These are phyloP conservation scores for Laupala kohalensis DNA, from an alignment of 1,140 invertebrate genomes.

Conservation along the genomic window DNA sequence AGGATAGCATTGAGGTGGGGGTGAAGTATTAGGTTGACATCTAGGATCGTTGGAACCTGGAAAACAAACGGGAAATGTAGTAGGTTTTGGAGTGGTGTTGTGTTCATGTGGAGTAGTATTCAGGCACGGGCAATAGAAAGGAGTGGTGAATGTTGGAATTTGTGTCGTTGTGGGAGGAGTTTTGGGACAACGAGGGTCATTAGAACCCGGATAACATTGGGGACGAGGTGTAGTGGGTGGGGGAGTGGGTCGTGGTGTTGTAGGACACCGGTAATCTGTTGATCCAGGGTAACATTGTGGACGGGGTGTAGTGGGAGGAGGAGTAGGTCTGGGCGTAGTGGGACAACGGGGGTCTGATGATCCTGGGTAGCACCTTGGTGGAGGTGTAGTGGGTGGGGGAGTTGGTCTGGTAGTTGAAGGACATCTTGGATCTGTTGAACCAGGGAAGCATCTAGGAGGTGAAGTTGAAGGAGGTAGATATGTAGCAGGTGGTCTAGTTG, in stretches of 20 bases:
- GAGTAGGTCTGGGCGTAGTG: conserved; percentile 9
- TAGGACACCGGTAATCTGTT: conserved; percentile 20
- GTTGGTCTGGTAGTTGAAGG: conserved; percentile 20
- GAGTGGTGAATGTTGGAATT: conserved; percentile 3
- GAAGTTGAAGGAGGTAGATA: conserved; percentile 17
- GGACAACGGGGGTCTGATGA: conserved; percentile 26
- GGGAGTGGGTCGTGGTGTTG: conserved; percentile 8
- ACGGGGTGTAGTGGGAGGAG: conserved; percentile 13
- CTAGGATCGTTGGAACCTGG: conserved; percentile 21
- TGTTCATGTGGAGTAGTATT: conserved; percentile 20
- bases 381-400: conserved; percentile 12
- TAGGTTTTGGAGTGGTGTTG: conserved; percentile 6
- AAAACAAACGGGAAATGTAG: conserved; percentile 20
- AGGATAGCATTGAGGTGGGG: conserved; percentile 21
- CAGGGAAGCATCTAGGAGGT: conserved; percentile 22
- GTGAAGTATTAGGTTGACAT: conserved; percentile 12
- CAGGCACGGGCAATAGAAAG: conserved; percentile 21
- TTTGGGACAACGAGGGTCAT: conserved; percentile 28
- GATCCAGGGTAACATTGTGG: conserved; percentile 20
- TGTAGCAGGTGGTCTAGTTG: conserved; percentile 16
- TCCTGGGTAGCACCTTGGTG: conserved; percentile 21
- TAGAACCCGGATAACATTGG: conserved; percentile 22
- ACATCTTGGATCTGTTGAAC: conserved; percentile 26
- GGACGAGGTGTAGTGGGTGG: conserved; percentile 20
- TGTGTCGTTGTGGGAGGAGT: conserved; percentile 15